A percentile compares a stretch with the other conserved stretches of the same genome.
Conservation (phyloP, 2,113 vertebrate genomes). For the Tapirus terrestris region DNA sequence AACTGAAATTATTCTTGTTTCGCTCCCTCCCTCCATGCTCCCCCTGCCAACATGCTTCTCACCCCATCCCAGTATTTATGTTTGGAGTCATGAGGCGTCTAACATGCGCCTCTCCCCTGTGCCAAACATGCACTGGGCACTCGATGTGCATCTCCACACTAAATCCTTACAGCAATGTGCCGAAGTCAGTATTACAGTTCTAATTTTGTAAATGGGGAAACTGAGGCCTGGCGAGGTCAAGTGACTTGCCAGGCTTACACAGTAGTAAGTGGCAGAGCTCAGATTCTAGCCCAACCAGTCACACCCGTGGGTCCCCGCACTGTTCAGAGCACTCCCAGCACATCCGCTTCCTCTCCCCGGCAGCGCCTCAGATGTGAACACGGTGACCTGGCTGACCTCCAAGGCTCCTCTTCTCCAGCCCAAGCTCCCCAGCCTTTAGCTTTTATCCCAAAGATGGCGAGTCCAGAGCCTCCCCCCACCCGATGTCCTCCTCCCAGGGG, state of each 20-base stretch:
- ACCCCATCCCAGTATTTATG: constrained; percentile 51
- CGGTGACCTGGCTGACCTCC: not conserved
- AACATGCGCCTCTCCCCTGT: not conserved
- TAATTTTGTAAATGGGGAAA: not conserved
- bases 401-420: not conserved
- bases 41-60: constrained; percentile 58
- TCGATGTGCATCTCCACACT: not conserved
- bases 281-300: not conserved
- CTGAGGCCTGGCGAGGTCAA: not conserved
- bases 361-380: not conserved
- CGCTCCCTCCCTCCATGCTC: constrained; percentile 50
- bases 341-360: not conserved
- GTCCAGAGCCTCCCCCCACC: not conserved
- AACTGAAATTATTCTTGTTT: constrained; percentile 78
- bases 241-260: not conserved
- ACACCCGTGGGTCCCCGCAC: not conserved
- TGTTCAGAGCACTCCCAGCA: not conserved
- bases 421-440: not conserved
- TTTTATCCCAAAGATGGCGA: not conserved
- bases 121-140: constrained; percentile 46
- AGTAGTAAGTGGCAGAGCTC: not conserved
- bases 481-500: not conserved
- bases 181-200: not conserved
- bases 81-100: constrained; percentile 52
- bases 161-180: not conserved